Evolutionary conservation across 1,140 invertebrate species (phyloP), one percentile per base, ranked within the genome.

Genomic region (Chrysopa pallens): DNA sequence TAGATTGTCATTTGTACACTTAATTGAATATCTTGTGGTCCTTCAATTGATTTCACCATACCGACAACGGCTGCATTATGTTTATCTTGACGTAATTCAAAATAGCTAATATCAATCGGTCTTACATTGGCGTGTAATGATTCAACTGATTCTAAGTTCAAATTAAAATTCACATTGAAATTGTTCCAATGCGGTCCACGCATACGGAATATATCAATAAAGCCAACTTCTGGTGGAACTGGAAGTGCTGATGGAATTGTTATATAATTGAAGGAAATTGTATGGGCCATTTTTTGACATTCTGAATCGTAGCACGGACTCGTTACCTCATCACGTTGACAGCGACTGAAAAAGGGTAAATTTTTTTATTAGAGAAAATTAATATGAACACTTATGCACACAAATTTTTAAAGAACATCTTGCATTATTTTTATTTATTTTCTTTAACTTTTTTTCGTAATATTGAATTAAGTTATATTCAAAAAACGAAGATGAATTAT

Each of bases 11-110:
- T 92, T 37, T 69, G 75, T 9, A 95, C 63, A 47, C 89, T 76
- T 6, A 95, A 57, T 45, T 91, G 80, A 36, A 94, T 78, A 52
- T 91, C 88, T 61, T 94, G 88, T 0, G 90, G 88, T 0, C 89
- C 90, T 37, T 73, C 62, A 4, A 94, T 70, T 1, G 75, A 65
- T 48, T 70, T 68, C 0, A 78, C 70, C 29, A 95, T 54, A 5
- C 78, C 69, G 11, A 93, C 64, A 15, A 81, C 70, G 0, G 79
- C 86, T 4, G 36, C 48, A 36, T 45, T 53, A 40, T 54, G 15
- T 47, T 42, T 12, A 48, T 28, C 17, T 23, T 23, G 17, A 23
- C 17, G 17, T 23, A 23, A 23, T 36, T 29, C 69, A 53, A 90
- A 89, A 50, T 74, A 77, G 6, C 68, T 67, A 35, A 77, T 66